These are phyloP conservation scores for Cybosia mesomella DNA, from an alignment of 2,888 invertebrate species.

Conservation along the genomic window DNA sequence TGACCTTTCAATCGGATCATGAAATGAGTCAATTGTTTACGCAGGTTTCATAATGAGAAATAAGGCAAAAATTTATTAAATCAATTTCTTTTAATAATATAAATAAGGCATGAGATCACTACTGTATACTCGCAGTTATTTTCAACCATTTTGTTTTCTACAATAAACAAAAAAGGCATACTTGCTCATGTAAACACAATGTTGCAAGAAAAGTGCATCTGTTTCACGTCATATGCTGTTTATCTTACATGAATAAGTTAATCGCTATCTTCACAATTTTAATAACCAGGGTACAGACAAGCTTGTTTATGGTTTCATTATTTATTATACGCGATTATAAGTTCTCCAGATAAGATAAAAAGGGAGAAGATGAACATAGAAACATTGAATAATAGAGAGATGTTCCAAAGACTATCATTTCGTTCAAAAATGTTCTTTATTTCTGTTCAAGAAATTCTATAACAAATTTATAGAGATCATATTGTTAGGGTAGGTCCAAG, in stretches of 20 bases:
- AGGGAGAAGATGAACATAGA: background rate
- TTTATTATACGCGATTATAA: background rate
- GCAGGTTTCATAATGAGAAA: background rate
- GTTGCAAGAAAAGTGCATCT: conserved; percentile 45
- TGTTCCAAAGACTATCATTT: background rate
- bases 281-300: background rate
- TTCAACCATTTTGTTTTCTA: conserved; percentile 18
- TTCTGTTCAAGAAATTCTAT: too few relatives aligned
- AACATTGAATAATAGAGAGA: background rate
- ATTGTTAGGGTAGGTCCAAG: background rate
- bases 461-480: too few relatives aligned
- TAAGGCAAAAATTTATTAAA: background rate
- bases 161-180: background rate
- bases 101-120: conserved; percentile 20
- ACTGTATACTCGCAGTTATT: conserved; percentile 21
- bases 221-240: conserved; percentile 43
- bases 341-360: background rate
- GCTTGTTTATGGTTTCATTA: background rate
- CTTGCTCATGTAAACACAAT: conserved; percentile 20
- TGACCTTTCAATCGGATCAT: background rate
- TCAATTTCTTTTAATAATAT: background rate
- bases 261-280: conserved; percentile 1
- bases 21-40: background rate
- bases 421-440: background rate
- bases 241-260: conserved; percentile 22